Evolutionary conservation across 2,888 invertebrate genomes (phyloP).

Genomic region (Cenopis cana): DNA sequence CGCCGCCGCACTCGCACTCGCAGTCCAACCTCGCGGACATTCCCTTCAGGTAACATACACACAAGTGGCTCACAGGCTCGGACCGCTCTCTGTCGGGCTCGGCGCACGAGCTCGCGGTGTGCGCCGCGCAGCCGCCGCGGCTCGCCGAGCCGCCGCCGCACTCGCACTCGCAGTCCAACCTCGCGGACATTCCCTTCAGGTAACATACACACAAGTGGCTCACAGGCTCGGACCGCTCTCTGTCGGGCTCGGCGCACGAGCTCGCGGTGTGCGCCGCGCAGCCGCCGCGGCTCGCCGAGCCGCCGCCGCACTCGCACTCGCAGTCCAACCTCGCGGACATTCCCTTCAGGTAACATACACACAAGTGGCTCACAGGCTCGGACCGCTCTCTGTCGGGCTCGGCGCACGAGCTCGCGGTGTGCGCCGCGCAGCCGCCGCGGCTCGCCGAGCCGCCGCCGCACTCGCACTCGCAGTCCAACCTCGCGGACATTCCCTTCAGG

Average conservation of each 20-base stretch:
- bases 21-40: conserved; percentile 94
- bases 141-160: conserved; percentile 92
- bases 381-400: conserved; percentile 94
- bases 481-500: conserved; percentile 92
- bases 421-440: conserved; percentile 83
- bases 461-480: conserved; percentile 95
- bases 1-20: conserved; percentile 95
- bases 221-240: conserved; percentile 91
- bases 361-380: conserved; percentile 87
- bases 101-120: conserved; percentile 90
- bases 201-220: conserved; percentile 84
- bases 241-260: conserved; percentile 94
- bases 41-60: conserved; percentile 89
- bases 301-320: conserved; percentile 94
- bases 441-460: conserved; percentile 92
- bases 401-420: conserved; percentile 90
- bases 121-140: conserved; percentile 48
- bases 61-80: conserved; percentile 81
- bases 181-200: conserved; percentile 92
- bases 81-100: conserved; percentile 94
- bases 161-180: conserved; percentile 91
- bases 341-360: conserved; percentile 88
- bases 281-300: conserved; percentile 85
- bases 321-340: conserved; percentile 94
- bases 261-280: conserved; percentile 87